Evolutionary conservation across 1,140 invertebrate species (phyloP).

Genomic region (Musca domestica): DNA sequence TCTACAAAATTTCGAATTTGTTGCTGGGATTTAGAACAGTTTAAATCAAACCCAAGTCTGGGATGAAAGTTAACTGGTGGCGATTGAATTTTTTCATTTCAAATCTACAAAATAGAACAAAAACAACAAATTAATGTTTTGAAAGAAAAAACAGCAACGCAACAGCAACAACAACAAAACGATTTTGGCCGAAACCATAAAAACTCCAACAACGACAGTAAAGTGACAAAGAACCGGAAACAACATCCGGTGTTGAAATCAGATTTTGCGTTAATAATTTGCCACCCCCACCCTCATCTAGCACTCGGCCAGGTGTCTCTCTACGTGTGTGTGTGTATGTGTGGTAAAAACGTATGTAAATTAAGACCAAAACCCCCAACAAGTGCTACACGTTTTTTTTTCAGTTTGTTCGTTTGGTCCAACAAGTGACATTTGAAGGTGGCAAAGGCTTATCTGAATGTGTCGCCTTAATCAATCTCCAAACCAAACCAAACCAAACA

Average conservation of each 20-base stretch:
- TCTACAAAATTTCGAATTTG: not conserved
- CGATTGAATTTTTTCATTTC: not conserved
- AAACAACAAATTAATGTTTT: not conserved
- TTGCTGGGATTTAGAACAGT: too few relatives aligned
- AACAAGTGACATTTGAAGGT: too few relatives aligned
- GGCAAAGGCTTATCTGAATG: too few relatives aligned
- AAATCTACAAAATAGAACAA: not conserved
- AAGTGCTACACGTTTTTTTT: too few relatives aligned
- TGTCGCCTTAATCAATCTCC: too few relatives aligned
- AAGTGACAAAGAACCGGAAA: conserved; percentile 48
- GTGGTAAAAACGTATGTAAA: not conserved
- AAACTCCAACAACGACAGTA: not conserved
- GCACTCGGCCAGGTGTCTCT: not conserved
- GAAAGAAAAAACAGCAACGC: not conserved
- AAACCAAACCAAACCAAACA: too few relatives aligned
- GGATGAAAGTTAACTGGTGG: not conserved
- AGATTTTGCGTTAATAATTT: conserved; percentile 1
- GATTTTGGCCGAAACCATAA: too few relatives aligned
- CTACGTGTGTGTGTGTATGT: not conserved
- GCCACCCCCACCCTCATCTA: not conserved
- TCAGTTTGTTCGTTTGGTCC: too few relatives aligned
- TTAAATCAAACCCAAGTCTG: too few relatives aligned
- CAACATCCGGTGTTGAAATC: conserved; percentile 45
- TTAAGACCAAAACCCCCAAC: conserved; percentile 2
- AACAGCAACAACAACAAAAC: too few relatives aligned